Evolutionary conservation across 2,113 vertebrate species (phyloP), one percentile per base, ranked within the genome.

Genomic region (Eulemur rufifrons): DNA sequence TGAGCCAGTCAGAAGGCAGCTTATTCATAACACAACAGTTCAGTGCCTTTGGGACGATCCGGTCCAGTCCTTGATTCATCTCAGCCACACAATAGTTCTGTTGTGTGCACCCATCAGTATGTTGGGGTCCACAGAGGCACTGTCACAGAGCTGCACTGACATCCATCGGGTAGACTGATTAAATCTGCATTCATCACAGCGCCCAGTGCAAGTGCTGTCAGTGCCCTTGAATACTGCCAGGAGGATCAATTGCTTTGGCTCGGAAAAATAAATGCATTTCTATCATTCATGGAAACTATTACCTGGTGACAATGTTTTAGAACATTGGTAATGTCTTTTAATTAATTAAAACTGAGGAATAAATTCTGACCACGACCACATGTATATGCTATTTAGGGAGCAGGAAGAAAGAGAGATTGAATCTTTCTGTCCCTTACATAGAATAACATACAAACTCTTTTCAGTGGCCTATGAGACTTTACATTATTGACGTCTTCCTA

Each of bases 221-320:
- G 34, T 34, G 74, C 18, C 91, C 37, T 21, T 54, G 92, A 85
- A 78, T 42, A 86, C 34, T 0, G 2, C 81, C 42, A 1, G 52
- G 29, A 96, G 77, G 85, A 87, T 98, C 96, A 71, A 42, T 97
- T 94, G 73, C 89, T 94, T 95, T 89, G 56, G 68, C n/a, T 89
- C 96, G 37, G 87, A 84, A 97, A 95, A 97, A 97, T 14, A 77
- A 86, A 59, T 2, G 83, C 18, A 0, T 96, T 94, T 88, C 11
- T 56, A 15, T 85, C 37, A 34, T 69, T 37, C 23, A 66, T 54
- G 66, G 47, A 90, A 32, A 63, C 61, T 0, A 15, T 95, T 80
- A 88, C 45, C 45, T 88, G 86, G 3, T 15, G 74, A 56, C 68
- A 86, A 0, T 0, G 0, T 20, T 85, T 47, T 69, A 34, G 63